These are phyloP conservation scores for Tribolium madens DNA, from an alignment of 1,140 invertebrate genomes.

Conservation along the genomic window DNA sequence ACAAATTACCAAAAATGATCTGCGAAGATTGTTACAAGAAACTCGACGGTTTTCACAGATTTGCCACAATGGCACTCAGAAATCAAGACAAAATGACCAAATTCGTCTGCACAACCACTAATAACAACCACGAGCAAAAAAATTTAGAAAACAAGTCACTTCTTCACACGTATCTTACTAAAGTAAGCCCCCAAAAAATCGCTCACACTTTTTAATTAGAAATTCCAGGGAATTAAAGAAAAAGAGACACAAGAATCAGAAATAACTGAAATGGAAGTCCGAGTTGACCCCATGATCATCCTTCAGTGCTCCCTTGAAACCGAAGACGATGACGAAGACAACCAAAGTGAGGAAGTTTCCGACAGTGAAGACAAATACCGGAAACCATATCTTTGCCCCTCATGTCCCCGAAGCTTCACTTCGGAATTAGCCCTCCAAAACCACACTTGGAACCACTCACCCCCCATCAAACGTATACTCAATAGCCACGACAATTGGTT, in stretches of 20 bases:
- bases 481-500: constrained; percentile 47
- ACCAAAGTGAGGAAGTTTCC: not conserved
- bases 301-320: constrained; percentile 66
- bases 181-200: constrained; percentile 61
- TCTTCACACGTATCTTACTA: constrained; percentile 70
- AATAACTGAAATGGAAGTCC: constrained; percentile 72
- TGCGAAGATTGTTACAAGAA: constrained; percentile 69
- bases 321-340: constrained; percentile 55
- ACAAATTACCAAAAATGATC: constrained; percentile 71
- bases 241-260: constrained; percentile 47
- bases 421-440: constrained; percentile 70
- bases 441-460: constrained; percentile 71
- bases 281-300: constrained; percentile 73
- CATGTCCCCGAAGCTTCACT: constrained; percentile 68
- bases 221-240: constrained; percentile 53
- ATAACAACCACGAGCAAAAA: constrained; percentile 57
- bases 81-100: constrained; percentile 69
- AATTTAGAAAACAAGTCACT: constrained; percentile 66
- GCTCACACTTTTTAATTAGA: not conserved
- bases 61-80: constrained; percentile 70
- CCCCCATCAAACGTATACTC: constrained; percentile 53
- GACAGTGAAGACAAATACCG: constrained; percentile 54
- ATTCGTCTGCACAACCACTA: constrained; percentile 62
- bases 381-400: constrained; percentile 69
- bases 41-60: constrained; percentile 70